A percentile compares a stretch with the other conserved stretches of the same genome.
These are phyloP conservation scores for Watersipora subatra DNA, from an alignment of 1,140 invertebrate genomes.

Conservation along the genomic window DNA sequence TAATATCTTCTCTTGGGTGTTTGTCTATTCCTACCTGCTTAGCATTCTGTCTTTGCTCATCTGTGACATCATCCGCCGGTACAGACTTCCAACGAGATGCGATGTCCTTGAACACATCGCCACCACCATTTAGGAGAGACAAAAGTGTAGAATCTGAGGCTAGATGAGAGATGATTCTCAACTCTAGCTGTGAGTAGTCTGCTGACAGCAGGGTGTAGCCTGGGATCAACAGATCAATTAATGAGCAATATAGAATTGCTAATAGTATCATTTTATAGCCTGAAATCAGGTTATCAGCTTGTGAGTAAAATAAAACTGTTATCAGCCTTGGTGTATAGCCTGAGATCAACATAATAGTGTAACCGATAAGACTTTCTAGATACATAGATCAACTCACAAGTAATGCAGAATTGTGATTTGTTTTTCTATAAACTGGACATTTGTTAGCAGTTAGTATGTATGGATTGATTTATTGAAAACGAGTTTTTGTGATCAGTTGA, in stretches of 20 bases:
- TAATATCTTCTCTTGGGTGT: too few relatives aligned
- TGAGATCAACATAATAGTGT: too few relatives aligned
- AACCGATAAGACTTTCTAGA: too few relatives aligned
- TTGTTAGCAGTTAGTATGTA: too few relatives aligned
- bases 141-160: conserved; percentile 62
- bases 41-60: conserved; percentile 63
- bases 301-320: not conserved
- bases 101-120: conserved; percentile 74
- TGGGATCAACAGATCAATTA: not conserved
- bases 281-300: conserved; percentile 20
- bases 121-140: conserved; percentile 54
- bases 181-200: conserved; percentile 89
- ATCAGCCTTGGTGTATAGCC: too few relatives aligned
- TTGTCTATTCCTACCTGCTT: conserved; percentile 59
- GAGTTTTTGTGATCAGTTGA: too few relatives aligned
- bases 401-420: too few relatives aligned
- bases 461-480: too few relatives aligned
- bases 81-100: conserved; percentile 67
- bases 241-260: too few relatives aligned
- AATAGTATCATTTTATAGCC: too few relatives aligned
- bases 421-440: too few relatives aligned
- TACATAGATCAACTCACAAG: too few relatives aligned
- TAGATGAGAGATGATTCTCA: conserved; percentile 80
- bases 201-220: conserved; percentile 57
- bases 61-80: conserved; percentile 50